Conservation (phyloP, 2,888 invertebrate genomes). For the Diarsia rubi region DNA sequence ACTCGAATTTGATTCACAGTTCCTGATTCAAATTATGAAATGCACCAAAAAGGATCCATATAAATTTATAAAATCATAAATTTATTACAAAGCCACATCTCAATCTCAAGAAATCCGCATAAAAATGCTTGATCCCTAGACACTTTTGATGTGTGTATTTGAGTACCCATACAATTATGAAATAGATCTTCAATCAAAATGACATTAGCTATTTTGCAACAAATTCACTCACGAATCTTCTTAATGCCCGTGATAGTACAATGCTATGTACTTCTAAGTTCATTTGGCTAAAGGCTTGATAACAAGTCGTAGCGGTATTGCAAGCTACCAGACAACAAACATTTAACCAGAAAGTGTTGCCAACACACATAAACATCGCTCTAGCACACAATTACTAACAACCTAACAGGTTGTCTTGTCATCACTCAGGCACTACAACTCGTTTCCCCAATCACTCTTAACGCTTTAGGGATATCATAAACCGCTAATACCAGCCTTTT, state of each 20-base stretch:
- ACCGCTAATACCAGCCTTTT: constrained; percentile 46
- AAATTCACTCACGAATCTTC: no score
- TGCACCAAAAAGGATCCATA: no score
- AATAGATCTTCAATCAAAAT: no score
- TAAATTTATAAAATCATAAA: no score
- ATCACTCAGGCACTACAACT: constrained; percentile 41
- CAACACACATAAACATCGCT: constrained; percentile 39
- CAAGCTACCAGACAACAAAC: constrained; percentile 19
- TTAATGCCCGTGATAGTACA: background rate
- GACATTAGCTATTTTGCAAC: no score
- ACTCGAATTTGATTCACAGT: no score
- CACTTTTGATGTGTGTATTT: no score
- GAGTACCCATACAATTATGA: no score
- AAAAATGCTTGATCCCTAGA: no score
- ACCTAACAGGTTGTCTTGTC: constrained; percentile 23
- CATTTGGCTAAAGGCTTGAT: constrained; percentile 14
- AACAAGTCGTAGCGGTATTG: constrained; percentile 24
- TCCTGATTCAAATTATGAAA: no score
- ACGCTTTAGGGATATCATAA: constrained; percentile 39
- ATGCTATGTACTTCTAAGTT: constrained; percentile 18
- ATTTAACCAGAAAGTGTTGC: constrained; percentile 12
- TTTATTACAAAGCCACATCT: no score
- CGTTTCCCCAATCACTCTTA: constrained; percentile 33
- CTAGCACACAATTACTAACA: constrained; percentile 34
- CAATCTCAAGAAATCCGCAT: no score